Evolutionary conservation across 2,797 vertebrate species (phyloP).

Genomic region (Premnoplex brunnescens): DNA sequence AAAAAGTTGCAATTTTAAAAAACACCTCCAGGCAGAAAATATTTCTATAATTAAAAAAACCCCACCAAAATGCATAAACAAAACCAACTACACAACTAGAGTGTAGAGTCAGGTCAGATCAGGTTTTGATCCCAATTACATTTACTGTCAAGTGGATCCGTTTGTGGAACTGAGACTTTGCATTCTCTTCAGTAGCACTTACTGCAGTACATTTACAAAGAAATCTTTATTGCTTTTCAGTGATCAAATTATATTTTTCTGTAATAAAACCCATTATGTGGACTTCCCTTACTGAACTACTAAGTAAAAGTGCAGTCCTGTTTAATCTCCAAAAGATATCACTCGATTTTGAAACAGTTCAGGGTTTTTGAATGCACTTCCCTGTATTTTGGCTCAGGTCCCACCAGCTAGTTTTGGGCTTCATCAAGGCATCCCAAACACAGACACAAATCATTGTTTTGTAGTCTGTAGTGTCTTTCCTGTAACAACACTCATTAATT

Average conservation of each 20-base stretch:
- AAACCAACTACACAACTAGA: neutral
- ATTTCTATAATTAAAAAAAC: constrained; percentile 36
- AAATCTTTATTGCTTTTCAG: constrained; percentile 33
- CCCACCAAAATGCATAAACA: neutral
- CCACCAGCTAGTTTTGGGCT: neutral
- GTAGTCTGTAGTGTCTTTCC: neutral
- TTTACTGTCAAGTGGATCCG: constrained; percentile 20
- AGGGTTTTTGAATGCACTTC: neutral
- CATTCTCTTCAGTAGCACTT: constrained; percentile 2
- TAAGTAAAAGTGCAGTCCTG: neutral
- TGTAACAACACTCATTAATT: neutral
- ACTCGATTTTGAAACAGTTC: neutral
- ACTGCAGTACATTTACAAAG: neutral
- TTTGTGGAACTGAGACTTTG: neutral
- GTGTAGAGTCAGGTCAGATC: neutral
- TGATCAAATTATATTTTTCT: constrained; percentile 2
- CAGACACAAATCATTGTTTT: neutral
- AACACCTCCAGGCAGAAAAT: neutral
- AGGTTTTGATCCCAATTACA: constrained; percentile 45
- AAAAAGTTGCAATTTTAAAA: neutral
- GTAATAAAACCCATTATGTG: neutral
- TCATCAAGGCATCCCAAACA: neutral
- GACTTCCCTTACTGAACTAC: neutral
- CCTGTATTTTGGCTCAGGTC: neutral
- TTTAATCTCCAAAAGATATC: neutral